Evolutionary conservation across 2,113 vertebrate genomes (phyloP).

Genomic region (Carassius auratus): DNA sequence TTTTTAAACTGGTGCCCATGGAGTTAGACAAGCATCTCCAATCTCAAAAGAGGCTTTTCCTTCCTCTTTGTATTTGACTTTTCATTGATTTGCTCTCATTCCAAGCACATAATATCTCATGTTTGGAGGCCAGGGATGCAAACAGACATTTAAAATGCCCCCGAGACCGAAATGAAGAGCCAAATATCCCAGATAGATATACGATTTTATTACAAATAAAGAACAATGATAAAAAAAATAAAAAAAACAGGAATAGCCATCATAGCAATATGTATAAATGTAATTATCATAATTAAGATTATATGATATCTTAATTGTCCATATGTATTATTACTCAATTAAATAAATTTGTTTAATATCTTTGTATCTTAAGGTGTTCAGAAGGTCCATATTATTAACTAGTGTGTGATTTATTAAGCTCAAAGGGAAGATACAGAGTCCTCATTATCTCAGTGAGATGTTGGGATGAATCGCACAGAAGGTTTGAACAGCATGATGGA

Average conservation of each 20-base stretch:
- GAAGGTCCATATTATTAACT: slow-evolving; percentile 53
- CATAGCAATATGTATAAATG: slow-evolving; percentile 58
- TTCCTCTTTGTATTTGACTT: slow-evolving; percentile 74
- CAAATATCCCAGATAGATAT: slow-evolving; percentile 84
- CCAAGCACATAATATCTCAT: slow-evolving; percentile 87
- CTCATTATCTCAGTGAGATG: slow-evolving; percentile 49
- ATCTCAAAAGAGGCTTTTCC: slow-evolving; percentile 71
- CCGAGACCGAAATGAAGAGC: slow-evolving; percentile 84
- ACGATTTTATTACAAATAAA: slow-evolving; percentile 90
- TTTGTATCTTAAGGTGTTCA: neutral
- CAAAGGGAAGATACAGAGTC: slow-evolving; percentile 4
- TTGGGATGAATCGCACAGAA: slow-evolving; percentile 50
- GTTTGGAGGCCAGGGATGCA: slow-evolving; percentile 86
- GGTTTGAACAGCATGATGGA: slow-evolving; percentile 63
- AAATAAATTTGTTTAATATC: neutral
- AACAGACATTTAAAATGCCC: slow-evolving; percentile 88
- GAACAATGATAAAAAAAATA: slow-evolving; percentile 84
- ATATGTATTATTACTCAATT: neutral
- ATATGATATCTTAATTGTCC: neutral
- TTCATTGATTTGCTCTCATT: slow-evolving; percentile 94
- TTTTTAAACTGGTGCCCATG: neutral
- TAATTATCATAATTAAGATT: neutral
- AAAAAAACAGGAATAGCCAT: slow-evolving; percentile 72
- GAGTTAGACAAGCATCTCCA: neutral
- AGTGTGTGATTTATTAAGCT: slow-evolving; percentile 1